Percentiles rank a stretch among this genome's conserved stretches.
Evolutionary conservation across 2,888 invertebrate genomes (phyloP).

Genomic region (Sinotaia quadrata): DNA sequence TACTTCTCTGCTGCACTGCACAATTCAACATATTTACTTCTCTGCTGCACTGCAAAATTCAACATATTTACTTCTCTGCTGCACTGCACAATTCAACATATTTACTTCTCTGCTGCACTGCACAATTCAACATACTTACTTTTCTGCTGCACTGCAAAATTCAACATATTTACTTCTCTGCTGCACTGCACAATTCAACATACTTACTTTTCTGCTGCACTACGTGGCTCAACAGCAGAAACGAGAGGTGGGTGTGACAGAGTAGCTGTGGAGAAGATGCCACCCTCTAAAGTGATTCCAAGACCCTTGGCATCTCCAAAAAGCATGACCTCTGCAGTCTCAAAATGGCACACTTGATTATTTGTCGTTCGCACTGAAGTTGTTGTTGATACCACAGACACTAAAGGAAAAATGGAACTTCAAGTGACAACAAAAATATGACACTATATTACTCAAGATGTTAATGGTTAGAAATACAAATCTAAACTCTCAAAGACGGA

Average conservation of each 20-base stretch:
- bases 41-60: no score
- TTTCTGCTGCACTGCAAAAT: constrained; percentile 77
- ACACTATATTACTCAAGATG: no score
- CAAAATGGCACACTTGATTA: constrained; percentile 75
- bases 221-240: constrained; percentile 75
- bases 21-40: no score
- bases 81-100: no score
- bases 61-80: no score
- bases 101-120: no score
- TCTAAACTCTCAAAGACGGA: no score
- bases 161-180: constrained; percentile 67
- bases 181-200: no score
- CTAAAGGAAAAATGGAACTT: constrained; percentile 43
- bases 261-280: constrained; percentile 58
- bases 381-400: constrained; percentile 57
- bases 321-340: constrained; percentile 76
- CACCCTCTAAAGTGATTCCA: constrained; percentile 75
- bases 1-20: no score
- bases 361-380: constrained; percentile 58
- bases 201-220: constrained; percentile 77
- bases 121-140: constrained; percentile 69
- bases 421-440: no score
- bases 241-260: constrained; percentile 73
- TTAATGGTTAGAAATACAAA: no score
- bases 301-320: constrained; percentile 75